Base-by-base conservation (phyloP, 2,888 invertebrate species). In the Ormyrus thymus region DNA sequence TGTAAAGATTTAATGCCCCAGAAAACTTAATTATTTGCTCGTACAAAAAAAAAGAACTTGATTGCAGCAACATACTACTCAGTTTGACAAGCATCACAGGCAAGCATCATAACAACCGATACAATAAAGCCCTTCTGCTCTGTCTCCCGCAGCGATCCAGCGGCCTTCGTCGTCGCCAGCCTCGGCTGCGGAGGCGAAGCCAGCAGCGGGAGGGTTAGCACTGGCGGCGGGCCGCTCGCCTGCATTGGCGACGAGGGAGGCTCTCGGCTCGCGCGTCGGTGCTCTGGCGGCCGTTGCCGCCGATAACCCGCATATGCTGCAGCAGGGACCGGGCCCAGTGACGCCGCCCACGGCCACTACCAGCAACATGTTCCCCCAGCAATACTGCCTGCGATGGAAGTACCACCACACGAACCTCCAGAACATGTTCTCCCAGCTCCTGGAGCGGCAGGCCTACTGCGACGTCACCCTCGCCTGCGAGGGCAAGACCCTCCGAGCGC, bases 301-400 rank as follows among this genome's bases (percentile, higher is more conserved):
- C 29, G 29, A 29, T 29, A 29, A 85, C 85, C 85, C 83, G 55
- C 79, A 58, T 78, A 88, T 89, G 89, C 87, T 86, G 85, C 88
- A 89, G 82, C 88, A 87, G 84, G 87, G 84, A 84, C 81, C 84
- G 81, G 84, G 83, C 79, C 85, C 86, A 84, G 83, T 85, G 84
- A 84, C 86, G 83, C 83, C 83, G 64, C 79, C 82, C 77, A 82
- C 83, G 79, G 81, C 81, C 71, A 79, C 79, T 75, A 68, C 50
- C 71, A 78, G 50, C 83, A 91, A 91, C 90, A 95, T 95, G 95
- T 92, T 94, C 91, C 95, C 96, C 76, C 97, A 97, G 91, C 97
- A 97, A 91, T 97, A 97, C 92, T 97, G 97, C 89, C 92, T 97
- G 85, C 92, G 97, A 91, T 97, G 97, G 97, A 97, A 97, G 88